phyloP scores from a whole-genome alignment of 2,888 invertebrate species.

The Amphipoea oculea region DNA sequence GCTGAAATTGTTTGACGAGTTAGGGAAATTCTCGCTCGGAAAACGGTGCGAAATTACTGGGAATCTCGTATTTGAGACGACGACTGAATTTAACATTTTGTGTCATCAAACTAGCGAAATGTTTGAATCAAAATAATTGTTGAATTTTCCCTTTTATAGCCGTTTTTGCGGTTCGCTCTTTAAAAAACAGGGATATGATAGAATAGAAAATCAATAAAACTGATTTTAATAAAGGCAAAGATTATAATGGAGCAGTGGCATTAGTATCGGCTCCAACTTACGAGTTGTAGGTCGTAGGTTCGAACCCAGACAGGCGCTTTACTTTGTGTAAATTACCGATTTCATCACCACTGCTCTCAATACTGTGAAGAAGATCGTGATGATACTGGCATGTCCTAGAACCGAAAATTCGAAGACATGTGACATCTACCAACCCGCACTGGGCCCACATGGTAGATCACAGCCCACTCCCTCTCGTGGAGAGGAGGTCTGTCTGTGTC shows the following conservation, averaged over 20 bases:
- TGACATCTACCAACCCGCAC: too few species aligned
- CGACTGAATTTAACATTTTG: constrained; percentile 31
- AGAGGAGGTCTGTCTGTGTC: too few species aligned
- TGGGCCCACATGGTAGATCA: too few species aligned
- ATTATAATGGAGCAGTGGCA: neutral
- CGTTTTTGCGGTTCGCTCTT: neutral
- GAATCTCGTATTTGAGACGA: constrained; percentile 23
- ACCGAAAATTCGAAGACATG: too few species aligned
- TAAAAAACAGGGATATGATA: neutral
- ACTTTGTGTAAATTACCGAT: too few species aligned
- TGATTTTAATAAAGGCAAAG: neutral
- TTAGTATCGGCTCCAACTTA: neutral
- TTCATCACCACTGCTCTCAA: too few species aligned
- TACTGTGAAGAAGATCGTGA: too few species aligned
- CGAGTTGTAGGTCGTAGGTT: neutral
- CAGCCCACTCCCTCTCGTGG: too few species aligned
- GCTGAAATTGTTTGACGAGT: constrained; percentile 48
- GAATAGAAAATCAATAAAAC: neutral
- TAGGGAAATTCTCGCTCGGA: constrained; percentile 34
- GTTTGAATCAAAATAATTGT: neutral
- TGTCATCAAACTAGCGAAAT: constrained; percentile 6
- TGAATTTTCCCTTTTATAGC: neutral
- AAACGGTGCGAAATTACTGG: constrained; percentile 36
- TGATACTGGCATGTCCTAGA: too few species aligned
- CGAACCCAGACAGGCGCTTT: neutral